These are phyloP conservation scores for Diceros bicornis DNA, from an alignment of 2,797 vertebrate species.

Conservation along the genomic window DNA sequence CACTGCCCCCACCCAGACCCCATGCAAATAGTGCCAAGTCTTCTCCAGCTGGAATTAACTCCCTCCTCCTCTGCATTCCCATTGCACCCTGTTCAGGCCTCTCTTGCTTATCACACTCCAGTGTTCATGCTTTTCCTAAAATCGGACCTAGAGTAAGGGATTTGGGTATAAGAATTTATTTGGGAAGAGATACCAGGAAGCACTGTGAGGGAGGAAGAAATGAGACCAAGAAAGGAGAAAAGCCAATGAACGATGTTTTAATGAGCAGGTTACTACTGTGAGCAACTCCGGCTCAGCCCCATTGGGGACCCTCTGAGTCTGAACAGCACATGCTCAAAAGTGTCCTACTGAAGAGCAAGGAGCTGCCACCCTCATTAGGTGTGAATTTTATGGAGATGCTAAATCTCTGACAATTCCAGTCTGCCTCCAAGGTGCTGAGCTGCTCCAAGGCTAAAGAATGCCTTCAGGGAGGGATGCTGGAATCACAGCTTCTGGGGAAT, in stretches of 20 bases:
- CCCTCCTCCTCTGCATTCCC: background rate
- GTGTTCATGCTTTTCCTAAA: background rate
- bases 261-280: background rate
- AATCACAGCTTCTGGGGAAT: background rate
- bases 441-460: background rate
- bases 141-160: background rate
- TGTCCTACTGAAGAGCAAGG: background rate
- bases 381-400: background rate
- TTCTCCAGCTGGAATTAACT: background rate
- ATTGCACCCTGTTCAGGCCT: background rate
- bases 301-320: background rate
- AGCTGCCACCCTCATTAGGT: background rate
- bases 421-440: background rate
- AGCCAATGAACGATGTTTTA: background rate
- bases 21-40: background rate
- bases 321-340: background rate
- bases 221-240: slow-evolving; percentile 55
- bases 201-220: background rate
- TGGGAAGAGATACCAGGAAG: slow-evolving; percentile 20
- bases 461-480: background rate
- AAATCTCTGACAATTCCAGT: background rate
- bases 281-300: background rate
- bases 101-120: background rate
- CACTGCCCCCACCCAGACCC: background rate
- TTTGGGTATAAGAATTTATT: background rate